Conservation (phyloP, 2,113 vertebrate genomes). For the Ochotona princeps region DNA sequence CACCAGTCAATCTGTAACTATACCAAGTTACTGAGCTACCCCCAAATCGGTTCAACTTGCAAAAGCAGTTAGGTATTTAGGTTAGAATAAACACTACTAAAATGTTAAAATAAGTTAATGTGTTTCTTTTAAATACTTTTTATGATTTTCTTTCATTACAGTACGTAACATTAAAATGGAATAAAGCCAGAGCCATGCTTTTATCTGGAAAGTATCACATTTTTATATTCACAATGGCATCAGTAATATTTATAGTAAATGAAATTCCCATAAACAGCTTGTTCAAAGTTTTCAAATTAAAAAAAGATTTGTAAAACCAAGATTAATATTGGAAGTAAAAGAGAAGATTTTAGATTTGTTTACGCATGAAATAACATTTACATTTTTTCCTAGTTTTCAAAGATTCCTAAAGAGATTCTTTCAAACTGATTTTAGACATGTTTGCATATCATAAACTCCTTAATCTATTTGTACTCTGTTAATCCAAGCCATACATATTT, state of each 20-base stretch:
- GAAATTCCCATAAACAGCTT: background rate
- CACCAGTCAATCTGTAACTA: background rate
- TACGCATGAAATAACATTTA: background rate
- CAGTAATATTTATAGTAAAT: conserved; percentile 12
- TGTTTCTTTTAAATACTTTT: background rate
- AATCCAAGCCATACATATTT: background rate
- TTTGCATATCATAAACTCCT: background rate
- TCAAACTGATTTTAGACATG: background rate
- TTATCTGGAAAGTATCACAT: background rate
- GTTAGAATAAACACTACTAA: background rate
- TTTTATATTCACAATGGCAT: conserved; percentile 11
- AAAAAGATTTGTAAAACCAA: background rate
- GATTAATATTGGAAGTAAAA: conserved; percentile 7
- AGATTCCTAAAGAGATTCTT: background rate
- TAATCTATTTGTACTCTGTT: background rate
- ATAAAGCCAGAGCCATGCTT: background rate
- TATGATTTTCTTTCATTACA: background rate
- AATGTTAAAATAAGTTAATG: background rate
- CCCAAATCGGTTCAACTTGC: background rate
- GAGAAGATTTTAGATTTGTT: background rate
- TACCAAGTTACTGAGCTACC: background rate
- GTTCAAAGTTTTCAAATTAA: background rate
- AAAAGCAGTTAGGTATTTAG: background rate
- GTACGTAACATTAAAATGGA: background rate
- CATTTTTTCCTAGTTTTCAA: background rate